These are phyloP conservation scores for Pelecanoides urinatrix DNA, from an alignment of 2,113 vertebrate species.

Conservation along the genomic window DNA sequence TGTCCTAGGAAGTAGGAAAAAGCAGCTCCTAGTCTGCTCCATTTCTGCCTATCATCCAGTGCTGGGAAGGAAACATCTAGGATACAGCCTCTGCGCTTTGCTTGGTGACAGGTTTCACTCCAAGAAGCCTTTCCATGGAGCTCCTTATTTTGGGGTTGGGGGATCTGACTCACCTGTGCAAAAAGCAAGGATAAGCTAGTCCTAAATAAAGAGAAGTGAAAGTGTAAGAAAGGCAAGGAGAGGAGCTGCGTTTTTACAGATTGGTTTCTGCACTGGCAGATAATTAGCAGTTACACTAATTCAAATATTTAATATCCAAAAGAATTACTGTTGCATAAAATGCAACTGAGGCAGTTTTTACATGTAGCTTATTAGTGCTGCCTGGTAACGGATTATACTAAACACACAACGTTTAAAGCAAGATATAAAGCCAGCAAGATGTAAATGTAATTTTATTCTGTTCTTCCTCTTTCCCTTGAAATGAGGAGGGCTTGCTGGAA, in stretches of 20 bases:
- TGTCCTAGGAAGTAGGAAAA: neutral
- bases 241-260: neutral
- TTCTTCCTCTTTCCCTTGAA: neutral
- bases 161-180: neutral
- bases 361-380: neutral
- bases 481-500: neutral
- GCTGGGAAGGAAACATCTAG: neutral
- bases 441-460: neutral
- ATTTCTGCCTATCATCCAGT: neutral
- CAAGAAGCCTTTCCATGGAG: neutral
- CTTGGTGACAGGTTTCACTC: neutral
- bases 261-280: neutral
- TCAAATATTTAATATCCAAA: constrained; percentile 1
- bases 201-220: neutral
- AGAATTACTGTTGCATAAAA: constrained; percentile 1
- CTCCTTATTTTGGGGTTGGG: neutral
- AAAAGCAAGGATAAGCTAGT: neutral
- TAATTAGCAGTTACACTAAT: neutral
- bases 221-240: neutral
- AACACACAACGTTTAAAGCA: neutral
- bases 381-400: neutral
- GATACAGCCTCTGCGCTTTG: neutral
- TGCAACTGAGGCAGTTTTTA: neutral
- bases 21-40: neutral
- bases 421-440: neutral